phyloP scores from a whole-genome alignment of 2,888 invertebrate species.

The Ethmia dodecea region DNA sequence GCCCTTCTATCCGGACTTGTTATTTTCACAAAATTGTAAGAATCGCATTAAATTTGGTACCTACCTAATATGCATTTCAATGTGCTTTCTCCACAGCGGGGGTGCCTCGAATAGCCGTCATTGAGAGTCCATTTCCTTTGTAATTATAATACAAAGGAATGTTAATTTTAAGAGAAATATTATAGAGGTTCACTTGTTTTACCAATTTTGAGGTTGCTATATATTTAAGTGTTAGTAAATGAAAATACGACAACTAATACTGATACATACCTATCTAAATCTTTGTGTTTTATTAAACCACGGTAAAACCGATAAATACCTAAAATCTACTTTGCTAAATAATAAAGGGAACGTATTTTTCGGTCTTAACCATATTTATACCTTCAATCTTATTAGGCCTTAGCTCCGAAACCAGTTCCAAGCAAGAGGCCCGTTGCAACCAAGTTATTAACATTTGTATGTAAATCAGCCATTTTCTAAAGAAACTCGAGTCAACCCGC shows the following conservation, averaged over 20 bases:
- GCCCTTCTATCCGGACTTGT: constrained; percentile 8
- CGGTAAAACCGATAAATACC: too few relatives aligned
- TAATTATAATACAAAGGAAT: constrained; percentile 42
- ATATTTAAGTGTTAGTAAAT: too few relatives aligned
- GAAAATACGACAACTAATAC: too few relatives aligned
- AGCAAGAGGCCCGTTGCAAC: constrained; percentile 33
- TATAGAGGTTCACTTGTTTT: constrained; percentile 10
- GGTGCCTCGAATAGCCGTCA: constrained; percentile 28
- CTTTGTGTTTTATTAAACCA: too few relatives aligned
- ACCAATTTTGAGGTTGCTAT: too few relatives aligned
- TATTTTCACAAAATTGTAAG: constrained; percentile 18
- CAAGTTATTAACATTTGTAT: constrained; percentile 70
- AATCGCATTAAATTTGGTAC: constrained; percentile 30
- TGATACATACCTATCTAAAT: too few relatives aligned
- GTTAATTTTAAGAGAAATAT: constrained; percentile 35
- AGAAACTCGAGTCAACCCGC: constrained; percentile 49
- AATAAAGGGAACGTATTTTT: too few relatives aligned
- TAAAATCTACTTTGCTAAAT: too few relatives aligned
- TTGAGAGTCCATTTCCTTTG: constrained; percentile 30
- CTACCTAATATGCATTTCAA: constrained; percentile 35
- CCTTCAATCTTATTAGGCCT: constrained; percentile 15
- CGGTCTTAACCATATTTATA: too few relatives aligned
- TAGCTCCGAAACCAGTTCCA: constrained; percentile 31
- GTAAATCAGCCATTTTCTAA: constrained; percentile 59
- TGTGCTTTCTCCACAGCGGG: constrained; percentile 24